A percentile compares a stretch with the other conserved stretches of the same genome.
Evolutionary conservation across 92 coral and sea anemone genomes (phyloP).

Genomic region (Porites cylindrica): DNA sequence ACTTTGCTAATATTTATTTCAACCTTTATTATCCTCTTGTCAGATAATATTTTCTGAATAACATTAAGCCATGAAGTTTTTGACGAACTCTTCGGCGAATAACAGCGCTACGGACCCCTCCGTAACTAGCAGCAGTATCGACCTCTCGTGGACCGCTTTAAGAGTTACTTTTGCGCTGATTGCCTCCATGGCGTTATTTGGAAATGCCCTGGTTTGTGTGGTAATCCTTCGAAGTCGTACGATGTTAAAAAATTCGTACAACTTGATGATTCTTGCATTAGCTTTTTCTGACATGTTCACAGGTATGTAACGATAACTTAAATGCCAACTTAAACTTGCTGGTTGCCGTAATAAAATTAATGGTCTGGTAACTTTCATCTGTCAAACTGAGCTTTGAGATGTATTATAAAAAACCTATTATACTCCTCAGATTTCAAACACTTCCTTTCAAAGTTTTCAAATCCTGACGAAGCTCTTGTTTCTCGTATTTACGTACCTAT

Average conservation of each 20-base stretch:
- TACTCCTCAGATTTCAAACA: no score
- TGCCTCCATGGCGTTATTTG: conserved; percentile 45
- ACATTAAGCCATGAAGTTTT: neutral
- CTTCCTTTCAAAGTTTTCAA: no score
- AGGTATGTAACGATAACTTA: conserved; percentile 23
- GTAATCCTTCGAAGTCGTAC: conserved; percentile 42
- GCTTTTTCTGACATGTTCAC: conserved; percentile 69
- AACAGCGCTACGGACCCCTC: neutral
- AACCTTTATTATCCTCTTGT: neutral
- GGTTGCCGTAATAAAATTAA: neutral
- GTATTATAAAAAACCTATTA: no score
- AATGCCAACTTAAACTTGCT: neutral
- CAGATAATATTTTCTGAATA: neutral
- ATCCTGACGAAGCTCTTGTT: no score
- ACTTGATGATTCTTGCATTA: conserved; percentile 58
- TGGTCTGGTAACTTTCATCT: neutral
- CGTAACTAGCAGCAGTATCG: neutral
- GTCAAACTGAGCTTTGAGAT: no score
- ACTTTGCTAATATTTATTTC: no score
- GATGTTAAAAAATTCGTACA: conserved; percentile 59
- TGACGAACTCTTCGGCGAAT: conserved; percentile 2
- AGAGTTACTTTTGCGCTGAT: conserved; percentile 54
- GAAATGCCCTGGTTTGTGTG: conserved; percentile 53
- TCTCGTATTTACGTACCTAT: no score
- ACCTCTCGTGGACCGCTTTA: conserved; percentile 15